A percentile compares a stretch with the other conserved stretches of the same genome.
Conservation (phyloP, 2,113 vertebrate genomes). For the Callorhinus ursinus region DNA sequence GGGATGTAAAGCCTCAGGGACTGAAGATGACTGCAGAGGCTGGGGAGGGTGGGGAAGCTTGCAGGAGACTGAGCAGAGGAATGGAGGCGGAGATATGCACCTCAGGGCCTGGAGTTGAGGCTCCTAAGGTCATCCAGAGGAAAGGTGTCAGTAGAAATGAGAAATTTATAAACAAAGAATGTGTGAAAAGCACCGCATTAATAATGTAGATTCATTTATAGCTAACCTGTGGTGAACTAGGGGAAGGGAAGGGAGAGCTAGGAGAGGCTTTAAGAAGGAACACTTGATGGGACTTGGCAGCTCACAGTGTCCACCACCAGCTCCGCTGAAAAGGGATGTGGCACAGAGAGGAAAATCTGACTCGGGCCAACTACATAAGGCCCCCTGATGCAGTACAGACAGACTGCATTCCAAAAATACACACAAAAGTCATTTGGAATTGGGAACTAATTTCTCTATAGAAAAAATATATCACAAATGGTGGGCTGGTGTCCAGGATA, state of each 20-base stretch:
- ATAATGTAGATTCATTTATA: background rate
- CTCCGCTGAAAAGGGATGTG: background rate
- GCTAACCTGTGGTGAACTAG: background rate
- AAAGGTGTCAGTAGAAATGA: background rate
- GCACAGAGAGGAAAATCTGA: background rate
- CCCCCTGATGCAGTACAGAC: background rate
- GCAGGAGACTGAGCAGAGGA: background rate
- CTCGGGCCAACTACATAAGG: too few species aligned
- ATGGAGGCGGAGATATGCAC: background rate
- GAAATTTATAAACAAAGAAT: background rate
- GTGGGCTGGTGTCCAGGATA: background rate
- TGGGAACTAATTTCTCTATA: background rate
- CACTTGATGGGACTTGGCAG: background rate
- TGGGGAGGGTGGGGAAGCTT: too few species aligned
- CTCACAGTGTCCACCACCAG: background rate
- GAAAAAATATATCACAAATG: background rate
- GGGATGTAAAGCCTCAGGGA: background rate
- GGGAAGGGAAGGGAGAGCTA: background rate
- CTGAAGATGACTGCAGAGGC: background rate
- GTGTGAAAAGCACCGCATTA: background rate
- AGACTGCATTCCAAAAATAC: background rate
- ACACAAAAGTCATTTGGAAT: background rate
- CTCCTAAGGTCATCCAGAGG: background rate
- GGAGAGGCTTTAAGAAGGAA: background rate
- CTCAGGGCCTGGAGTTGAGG: background rate